A percentile compares a stretch with the other conserved stretches of the same genome.
phyloP scores from a whole-genome alignment of 2,797 vertebrate genomes.

The Tragelaphus oryx region DNA sequence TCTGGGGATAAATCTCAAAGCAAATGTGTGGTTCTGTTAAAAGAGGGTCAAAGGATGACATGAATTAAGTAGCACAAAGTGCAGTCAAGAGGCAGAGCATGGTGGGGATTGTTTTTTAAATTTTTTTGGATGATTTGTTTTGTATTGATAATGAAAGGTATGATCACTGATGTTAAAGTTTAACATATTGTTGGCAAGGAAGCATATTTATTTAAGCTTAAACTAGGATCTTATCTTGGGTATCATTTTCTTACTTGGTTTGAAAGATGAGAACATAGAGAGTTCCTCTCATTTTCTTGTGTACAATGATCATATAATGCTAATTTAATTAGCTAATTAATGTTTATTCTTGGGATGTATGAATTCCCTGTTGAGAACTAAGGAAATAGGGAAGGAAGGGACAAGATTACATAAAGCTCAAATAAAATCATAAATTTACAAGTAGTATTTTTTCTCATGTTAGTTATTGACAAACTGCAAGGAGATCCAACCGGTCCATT shows the following conservation, averaged over 20 bases:
- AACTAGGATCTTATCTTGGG: neutral
- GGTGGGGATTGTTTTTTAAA: neutral
- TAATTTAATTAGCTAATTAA: neutral
- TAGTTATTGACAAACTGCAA: neutral
- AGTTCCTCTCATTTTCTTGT: neutral
- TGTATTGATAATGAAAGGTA: neutral
- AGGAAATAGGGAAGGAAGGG: neutral
- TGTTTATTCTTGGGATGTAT: neutral
- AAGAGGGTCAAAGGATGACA: neutral
- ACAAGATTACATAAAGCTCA: neutral
- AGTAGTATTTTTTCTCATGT: neutral
- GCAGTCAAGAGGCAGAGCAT: neutral
- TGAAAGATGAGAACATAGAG: neutral
- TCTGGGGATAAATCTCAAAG: conserved; percentile 38
- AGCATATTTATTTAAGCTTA: neutral
- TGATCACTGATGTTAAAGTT: neutral
- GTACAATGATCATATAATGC: neutral
- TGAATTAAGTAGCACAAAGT: neutral
- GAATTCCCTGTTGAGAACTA: neutral
- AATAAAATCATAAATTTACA: neutral
- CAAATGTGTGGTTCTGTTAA: neutral
- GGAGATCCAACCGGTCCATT: too few relatives aligned
- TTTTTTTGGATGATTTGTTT: neutral
- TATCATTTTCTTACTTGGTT: neutral
- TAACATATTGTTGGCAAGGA: neutral